Evolutionary conservation across 1,140 invertebrate genomes (phyloP).

Genomic region (Atta texana): DNA sequence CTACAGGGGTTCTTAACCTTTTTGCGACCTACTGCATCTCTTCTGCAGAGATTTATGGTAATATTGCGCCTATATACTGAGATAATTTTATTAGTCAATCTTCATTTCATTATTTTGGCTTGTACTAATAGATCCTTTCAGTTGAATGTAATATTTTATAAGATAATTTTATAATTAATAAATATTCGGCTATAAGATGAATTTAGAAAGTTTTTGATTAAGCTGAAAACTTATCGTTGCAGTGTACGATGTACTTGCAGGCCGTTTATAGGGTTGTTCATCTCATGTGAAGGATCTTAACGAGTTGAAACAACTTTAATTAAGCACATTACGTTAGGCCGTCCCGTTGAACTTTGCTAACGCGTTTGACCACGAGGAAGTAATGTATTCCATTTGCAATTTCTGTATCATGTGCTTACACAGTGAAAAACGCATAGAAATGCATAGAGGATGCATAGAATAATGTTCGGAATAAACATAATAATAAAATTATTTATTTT

Average conservation of each 20-base stretch:
- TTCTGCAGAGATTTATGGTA: slow-evolving; percentile 1
- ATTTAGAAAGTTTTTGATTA: slow-evolving; percentile 31
- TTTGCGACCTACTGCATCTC: slow-evolving; percentile 42
- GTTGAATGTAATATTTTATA: neutral
- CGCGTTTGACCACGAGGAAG: slow-evolving; percentile 73
- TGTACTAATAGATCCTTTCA: neutral
- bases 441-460: too few relatives aligned
- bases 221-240: slow-evolving; percentile 53
- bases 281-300: slow-evolving; percentile 83
- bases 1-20: slow-evolving; percentile 52
- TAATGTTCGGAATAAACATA: neutral
- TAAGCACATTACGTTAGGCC: slow-evolving; percentile 81
- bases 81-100: neutral
- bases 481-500: neutral
- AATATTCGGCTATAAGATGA: slow-evolving; percentile 32
- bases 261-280: slow-evolving; percentile 80
- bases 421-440: neutral
- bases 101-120: neutral
- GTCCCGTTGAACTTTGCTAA: slow-evolving; percentile 79
- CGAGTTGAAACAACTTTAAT: slow-evolving; percentile 85
- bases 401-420: neutral
- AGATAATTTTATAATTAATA: neutral
- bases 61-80: neutral
- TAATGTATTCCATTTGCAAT: slow-evolving; percentile 63
- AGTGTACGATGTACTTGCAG: slow-evolving; percentile 55